Base-by-base conservation (phyloP, 2,113 vertebrate species). In the Chrysemys picta region DNA sequence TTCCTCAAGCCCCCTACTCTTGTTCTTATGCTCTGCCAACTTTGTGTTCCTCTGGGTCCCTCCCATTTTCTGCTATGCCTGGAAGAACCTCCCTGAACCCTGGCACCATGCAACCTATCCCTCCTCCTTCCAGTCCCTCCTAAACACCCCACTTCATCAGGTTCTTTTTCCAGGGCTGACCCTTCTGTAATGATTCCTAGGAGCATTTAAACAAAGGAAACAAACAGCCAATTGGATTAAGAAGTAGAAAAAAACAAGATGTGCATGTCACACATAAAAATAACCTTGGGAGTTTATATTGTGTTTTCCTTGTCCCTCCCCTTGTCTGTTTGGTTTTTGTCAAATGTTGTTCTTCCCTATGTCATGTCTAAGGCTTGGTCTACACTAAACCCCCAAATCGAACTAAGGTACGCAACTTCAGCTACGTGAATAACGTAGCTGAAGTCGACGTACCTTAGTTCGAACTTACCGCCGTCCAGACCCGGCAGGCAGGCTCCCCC, bases 221-320 rank as follows among this genome's bases (percentile, higher is more conserved):
- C 69, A 42, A 42, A 75, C 19, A 75, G 65, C n/a, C 17, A 38
- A 49, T 84, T 92, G 42, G 57, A 91, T 91, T 42, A 47, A 92
- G 87, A 86, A 89, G 29, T 35, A 85, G 72, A 72, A 94, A 91
- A 89, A 7, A 78, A 53, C 38, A 89, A 91, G 56, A 35, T 85
- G 4, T 31, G 24, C 81, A 52, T 72, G 56, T 89, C 62, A 19
- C 29, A 84, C 62, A 22, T 53, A 31, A 27, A n/a, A 80, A 35
- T 75, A 75, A 79, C 81, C 80, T 10, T 78, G 31, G 78, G 90
- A 78, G 83, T 81, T 91, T 88, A 22, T 49, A 75, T 89, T n/a
- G 47, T 49, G 45, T 45, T 54, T 47, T 42, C 82, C 54, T 56
- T 17, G 31, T 87, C 72, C 65, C 57, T 93, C 35, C 29, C 72